These are phyloP conservation scores for Dicrurus megarhynchus DNA, from an alignment of 2,113 vertebrate species.

Conservation along the genomic window DNA sequence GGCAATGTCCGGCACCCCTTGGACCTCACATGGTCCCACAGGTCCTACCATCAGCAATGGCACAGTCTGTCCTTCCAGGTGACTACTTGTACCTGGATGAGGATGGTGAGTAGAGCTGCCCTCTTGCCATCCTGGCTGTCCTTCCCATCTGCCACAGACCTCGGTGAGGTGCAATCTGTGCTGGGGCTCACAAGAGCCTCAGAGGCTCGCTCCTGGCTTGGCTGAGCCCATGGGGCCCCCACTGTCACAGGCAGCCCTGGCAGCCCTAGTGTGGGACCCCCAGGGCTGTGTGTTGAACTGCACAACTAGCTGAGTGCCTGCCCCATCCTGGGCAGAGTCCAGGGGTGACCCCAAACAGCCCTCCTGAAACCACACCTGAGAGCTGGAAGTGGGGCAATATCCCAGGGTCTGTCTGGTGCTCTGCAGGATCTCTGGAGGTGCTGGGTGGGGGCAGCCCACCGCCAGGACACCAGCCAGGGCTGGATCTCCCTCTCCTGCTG, in stretches of 20 bases:
- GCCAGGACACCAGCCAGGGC: not conserved
- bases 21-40: rapidly evolving
- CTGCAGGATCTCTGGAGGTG: not conserved
- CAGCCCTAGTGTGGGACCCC: not conserved
- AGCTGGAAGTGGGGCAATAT: rapidly evolving
- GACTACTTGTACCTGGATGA: not conserved
- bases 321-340: not conserved
- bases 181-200: not conserved
- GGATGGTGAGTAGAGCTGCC: not conserved
- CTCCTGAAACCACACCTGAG: rapidly evolving
- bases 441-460: not conserved
- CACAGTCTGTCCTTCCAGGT: not conserved
- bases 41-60: rapidly evolving
- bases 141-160: not conserved
- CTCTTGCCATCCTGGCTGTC: not conserved
- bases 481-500: slow-evolving; percentile 9
- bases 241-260: not conserved
- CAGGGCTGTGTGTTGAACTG: rapidly evolving
- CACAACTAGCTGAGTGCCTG: rapidly evolving
- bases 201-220: not conserved
- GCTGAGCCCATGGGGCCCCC: not conserved
- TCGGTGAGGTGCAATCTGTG: rapidly evolving
- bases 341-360: not conserved
- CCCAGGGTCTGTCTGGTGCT: not conserved
- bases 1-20: rapidly evolving